Conservation (phyloP, 2,797 vertebrate genomes). For the Ceryle rudis region DNA sequence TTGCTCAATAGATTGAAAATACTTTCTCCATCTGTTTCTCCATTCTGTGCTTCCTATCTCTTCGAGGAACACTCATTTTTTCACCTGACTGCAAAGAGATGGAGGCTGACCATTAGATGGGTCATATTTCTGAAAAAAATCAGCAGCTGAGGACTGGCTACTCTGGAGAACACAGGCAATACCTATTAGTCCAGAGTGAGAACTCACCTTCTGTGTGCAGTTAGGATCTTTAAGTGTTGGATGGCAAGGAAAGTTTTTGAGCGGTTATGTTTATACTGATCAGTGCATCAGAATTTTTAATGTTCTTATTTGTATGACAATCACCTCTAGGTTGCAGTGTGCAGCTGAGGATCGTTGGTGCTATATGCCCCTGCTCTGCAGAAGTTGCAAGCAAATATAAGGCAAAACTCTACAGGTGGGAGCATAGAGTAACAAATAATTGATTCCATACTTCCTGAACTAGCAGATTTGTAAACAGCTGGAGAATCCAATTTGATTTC, state of each 20-base stretch:
- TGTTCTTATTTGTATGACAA: accelerated
- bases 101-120: background rate
- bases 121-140: background rate
- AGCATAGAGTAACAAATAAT: slow-evolving; percentile 8
- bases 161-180: background rate
- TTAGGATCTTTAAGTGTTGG: background rate
- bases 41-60: background rate
- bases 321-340: background rate
- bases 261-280: background rate
- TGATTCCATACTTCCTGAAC: background rate
- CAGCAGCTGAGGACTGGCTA: background rate
- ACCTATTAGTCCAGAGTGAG: background rate
- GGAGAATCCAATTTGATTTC: slow-evolving; percentile 2
- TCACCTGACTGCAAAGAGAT: background rate
- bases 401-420: background rate
- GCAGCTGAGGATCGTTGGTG: background rate
- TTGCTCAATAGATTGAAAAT: background rate
- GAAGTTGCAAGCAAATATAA: background rate
- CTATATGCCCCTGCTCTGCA: background rate
- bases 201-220: background rate
- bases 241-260: background rate
- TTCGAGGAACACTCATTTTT: background rate
- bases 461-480: slow-evolving; percentile 30
- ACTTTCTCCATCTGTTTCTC: background rate
- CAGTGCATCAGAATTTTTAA: accelerated